Evolutionary conservation across 2,113 vertebrate genomes (phyloP).

Genomic region (Poeciliopsis retropinna): DNA sequence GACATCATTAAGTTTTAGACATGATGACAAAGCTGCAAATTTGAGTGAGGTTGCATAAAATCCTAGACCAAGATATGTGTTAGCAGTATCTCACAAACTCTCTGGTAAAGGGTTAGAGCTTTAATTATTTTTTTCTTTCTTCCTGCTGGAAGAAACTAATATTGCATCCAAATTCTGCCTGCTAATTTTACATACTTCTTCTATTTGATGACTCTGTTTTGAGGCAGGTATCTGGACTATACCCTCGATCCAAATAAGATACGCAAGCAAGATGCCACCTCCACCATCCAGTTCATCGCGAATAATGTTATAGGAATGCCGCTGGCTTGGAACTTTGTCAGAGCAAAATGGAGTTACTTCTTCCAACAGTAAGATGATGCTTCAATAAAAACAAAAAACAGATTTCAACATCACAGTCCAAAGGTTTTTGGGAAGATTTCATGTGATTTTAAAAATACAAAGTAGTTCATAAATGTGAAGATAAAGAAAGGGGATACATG

Average conservation of each 20-base stretch:
- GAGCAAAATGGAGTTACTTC: conserved; percentile 83
- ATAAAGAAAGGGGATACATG: neutral
- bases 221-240: conserved; percentile 87
- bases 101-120: no score
- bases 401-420: neutral
- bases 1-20: no score
- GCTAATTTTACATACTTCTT: no score
- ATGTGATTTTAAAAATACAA: neutral
- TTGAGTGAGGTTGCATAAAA: neutral
- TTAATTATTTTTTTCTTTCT: neutral
- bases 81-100: no score
- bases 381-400: neutral
- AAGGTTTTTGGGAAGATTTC: neutral
- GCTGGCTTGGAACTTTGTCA: conserved; percentile 91
- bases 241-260: conserved; percentile 83
- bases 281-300: conserved; percentile 85
- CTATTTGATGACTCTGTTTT: neutral
- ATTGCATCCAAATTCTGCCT: neutral
- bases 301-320: conserved; percentile 84
- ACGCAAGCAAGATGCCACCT: conserved; percentile 88
- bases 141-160: neutral
- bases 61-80: no score
- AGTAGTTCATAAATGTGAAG: neutral
- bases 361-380: conserved; percentile 82
- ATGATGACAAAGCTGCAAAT: neutral